These are phyloP conservation scores for Lagodon rhomboides DNA, from an alignment of 2,797 vertebrate genomes.

Conservation along the genomic window DNA sequence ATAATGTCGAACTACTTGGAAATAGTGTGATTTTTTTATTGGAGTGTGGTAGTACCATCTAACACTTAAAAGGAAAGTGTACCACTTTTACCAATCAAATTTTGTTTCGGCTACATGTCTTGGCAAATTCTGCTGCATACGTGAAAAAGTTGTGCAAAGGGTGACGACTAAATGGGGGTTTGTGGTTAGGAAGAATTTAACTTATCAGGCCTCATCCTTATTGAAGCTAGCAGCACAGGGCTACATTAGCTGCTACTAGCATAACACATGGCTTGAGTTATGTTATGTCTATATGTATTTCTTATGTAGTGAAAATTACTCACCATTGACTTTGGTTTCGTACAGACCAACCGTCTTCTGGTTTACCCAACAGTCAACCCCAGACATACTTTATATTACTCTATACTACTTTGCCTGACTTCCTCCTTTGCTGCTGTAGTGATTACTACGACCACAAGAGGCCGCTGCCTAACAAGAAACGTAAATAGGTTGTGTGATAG, in stretches of 20 bases:
- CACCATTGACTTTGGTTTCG: no score
- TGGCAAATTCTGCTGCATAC: background rate
- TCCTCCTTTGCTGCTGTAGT: no score
- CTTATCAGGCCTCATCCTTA: background rate
- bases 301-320: no score
- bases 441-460: no score
- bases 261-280: background rate
- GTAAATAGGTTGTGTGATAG: background rate
- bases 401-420: no score
- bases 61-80: background rate
- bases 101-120: background rate
- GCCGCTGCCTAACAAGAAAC: no score
- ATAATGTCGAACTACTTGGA: slow-evolving; percentile 25
- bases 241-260: background rate
- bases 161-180: background rate
- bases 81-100: background rate
- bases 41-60: background rate
- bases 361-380: no score
- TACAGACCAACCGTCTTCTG: no score
- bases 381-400: no score
- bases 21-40: background rate
- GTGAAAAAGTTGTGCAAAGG: background rate
- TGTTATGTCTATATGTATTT: no score
- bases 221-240: background rate
- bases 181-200: background rate